Percentiles rank a stretch among this genome's conserved stretches.
Evolutionary conservation across 2,888 invertebrate genomes (phyloP).

Genomic region (Lymantria monacha): DNA sequence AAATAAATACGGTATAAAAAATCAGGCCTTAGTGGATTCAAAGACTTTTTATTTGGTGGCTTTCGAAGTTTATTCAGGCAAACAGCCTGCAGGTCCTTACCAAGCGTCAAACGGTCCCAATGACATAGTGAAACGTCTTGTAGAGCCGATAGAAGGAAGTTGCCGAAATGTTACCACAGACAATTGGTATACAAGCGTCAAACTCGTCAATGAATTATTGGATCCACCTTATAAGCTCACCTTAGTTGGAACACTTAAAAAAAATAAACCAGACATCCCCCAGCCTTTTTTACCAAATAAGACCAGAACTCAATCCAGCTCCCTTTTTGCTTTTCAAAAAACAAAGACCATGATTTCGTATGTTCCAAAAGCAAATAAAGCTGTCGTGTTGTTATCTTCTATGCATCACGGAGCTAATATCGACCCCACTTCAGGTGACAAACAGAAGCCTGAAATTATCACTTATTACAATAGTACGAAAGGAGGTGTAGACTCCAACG

Average conservation of each 20-base stretch:
- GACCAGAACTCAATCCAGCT: not conserved
- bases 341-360: conserved; percentile 7
- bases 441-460: conserved; percentile 3
- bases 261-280: conserved; percentile 14
- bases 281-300: conserved; percentile 5
- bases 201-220: conserved; percentile 6
- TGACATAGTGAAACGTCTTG: not conserved
- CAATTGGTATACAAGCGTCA: conserved; percentile 12
- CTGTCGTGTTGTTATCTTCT: conserved; percentile 10
- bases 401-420: conserved; percentile 11
- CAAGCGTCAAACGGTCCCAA: not conserved
- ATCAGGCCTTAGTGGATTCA: conserved; percentile 9
- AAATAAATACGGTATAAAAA: conserved; percentile 13
- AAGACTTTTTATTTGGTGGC: conserved; percentile 7
- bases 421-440: not conserved
- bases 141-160: not conserved
- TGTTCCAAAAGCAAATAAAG: conserved; percentile 8
- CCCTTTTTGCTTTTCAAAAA: conserved; percentile 8
- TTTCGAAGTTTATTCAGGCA: conserved; percentile 14
- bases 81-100: conserved; percentile 12
- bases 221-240: conserved; percentile 9
- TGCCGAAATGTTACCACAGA: conserved; percentile 12
- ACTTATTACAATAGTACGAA: conserved; percentile 5
- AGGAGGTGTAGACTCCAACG: conserved; percentile 5
- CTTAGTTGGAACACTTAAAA: conserved; percentile 14